These are phyloP conservation scores for Scylla paramamosain DNA, from an alignment of 1,140 invertebrate genomes.

Conservation along the genomic window DNA sequence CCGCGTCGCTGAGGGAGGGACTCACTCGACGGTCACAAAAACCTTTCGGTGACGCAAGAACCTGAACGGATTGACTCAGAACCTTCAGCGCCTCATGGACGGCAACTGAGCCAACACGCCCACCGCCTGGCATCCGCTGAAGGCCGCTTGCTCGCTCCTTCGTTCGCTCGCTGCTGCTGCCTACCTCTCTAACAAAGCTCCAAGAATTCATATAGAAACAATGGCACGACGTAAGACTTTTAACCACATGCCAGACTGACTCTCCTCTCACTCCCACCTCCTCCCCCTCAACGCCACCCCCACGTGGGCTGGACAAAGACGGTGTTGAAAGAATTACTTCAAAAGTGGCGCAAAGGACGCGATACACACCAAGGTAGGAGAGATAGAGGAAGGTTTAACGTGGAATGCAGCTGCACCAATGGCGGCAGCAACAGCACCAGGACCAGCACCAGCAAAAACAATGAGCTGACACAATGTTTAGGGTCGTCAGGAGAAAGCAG, in stretches of 20 bases:
- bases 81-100: neutral
- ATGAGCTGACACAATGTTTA: neutral
- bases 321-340: too few relatives aligned
- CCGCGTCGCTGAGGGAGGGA: too few relatives aligned
- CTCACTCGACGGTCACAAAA: too few relatives aligned
- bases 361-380: neutral
- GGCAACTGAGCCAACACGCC: neutral
- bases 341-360: too few relatives aligned
- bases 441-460: neutral
- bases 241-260: neutral
- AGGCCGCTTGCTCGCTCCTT: neutral
- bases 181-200: neutral
- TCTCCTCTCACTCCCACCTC: neutral
- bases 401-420: neutral
- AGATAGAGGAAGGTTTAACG: neutral
- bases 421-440: too few relatives aligned
- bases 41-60: neutral
- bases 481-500: conserved; percentile 17
- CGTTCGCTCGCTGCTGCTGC: neutral
- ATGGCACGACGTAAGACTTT: neutral
- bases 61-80: neutral
- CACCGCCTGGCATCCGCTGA: neutral
- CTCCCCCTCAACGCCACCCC: too few relatives aligned
- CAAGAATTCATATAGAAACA: neutral
- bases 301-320: too few relatives aligned